Evolutionary conservation across 2,888 invertebrate genomes (phyloP).

Genomic region (Temnothorax ravouxi): DNA sequence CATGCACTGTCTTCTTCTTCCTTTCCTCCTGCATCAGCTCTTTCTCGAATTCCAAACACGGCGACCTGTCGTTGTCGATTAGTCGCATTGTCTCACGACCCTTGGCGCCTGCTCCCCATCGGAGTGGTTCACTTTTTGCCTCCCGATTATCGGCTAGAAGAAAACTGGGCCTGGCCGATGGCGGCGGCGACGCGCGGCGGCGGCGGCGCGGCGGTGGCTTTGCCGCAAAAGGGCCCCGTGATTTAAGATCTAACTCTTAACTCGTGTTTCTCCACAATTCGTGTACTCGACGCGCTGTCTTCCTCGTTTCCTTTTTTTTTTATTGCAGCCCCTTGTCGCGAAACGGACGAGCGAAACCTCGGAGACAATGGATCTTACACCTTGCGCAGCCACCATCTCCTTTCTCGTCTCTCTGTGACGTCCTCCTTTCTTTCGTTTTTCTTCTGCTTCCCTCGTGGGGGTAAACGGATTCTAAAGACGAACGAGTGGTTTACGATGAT

Average conservation of each 20-base stretch:
- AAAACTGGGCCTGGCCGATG: constrained; percentile 38
- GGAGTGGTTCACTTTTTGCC: constrained; percentile 62
- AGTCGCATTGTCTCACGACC: constrained; percentile 74
- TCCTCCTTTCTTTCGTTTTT: constrained; percentile 17
- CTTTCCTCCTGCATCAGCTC: neutral
- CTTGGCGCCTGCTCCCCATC: constrained; percentile 69
- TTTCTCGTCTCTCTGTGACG: constrained; percentile 15
- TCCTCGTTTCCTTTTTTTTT: constrained; percentile 49
- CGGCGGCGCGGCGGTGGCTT: neutral
- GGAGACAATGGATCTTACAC: constrained; percentile 68
- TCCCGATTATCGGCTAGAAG: constrained; percentile 18
- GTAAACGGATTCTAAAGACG: constrained; percentile 2
- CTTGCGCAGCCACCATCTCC: constrained; percentile 52
- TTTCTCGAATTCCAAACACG: constrained; percentile 65
- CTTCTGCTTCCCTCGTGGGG: constrained; percentile 18
- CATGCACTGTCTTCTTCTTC: neutral
- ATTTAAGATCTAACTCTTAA: constrained; percentile 80
- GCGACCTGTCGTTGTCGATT: constrained; percentile 71
- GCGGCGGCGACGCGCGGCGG: neutral
- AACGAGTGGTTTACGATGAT: constrained; percentile 42
- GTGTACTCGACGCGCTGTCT: constrained; percentile 28
- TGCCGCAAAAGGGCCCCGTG: constrained; percentile 71
- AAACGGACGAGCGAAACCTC: constrained; percentile 47
- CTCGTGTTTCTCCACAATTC: constrained; percentile 60
- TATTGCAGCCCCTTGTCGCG: constrained; percentile 44